Evolutionary conservation across 2,113 vertebrate species (phyloP).

Genomic region (Fulica atra): DNA sequence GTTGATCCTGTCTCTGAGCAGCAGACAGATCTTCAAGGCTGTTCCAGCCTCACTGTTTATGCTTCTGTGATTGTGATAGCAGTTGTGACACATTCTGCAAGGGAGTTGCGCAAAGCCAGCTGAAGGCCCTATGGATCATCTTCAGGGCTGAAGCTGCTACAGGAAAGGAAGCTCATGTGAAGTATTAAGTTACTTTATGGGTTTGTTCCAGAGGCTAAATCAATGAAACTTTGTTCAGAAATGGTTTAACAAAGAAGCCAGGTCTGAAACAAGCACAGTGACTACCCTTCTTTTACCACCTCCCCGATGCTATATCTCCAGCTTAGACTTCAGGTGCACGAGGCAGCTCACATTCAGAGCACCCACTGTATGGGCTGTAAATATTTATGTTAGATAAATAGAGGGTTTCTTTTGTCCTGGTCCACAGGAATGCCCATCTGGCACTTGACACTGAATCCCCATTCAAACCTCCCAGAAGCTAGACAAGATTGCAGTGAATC

Average conservation of each 20-base stretch:
- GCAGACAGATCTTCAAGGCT: conserved; percentile 27
- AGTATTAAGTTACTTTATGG: neutral
- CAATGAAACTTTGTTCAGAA: neutral
- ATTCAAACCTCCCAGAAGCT: neutral
- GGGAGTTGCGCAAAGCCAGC: neutral
- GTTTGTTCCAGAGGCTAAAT: neutral
- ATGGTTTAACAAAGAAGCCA: neutral
- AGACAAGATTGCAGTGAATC: neutral
- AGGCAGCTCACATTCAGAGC: neutral
- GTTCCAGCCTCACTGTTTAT: conserved; percentile 26
- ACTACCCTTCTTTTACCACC: neutral
- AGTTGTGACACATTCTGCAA: conserved; percentile 27
- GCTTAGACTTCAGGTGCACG: neutral
- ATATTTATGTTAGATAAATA: neutral
- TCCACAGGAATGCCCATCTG: neutral
- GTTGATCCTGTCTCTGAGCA: conserved; percentile 37
- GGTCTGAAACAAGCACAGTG: neutral
- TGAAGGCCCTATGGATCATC: conserved; percentile 41
- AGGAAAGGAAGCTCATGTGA: neutral
- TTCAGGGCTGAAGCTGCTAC: conserved; percentile 24
- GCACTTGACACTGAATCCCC: neutral
- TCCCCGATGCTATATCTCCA: neutral
- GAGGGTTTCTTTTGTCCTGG: neutral
- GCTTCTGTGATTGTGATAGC: conserved; percentile 27
- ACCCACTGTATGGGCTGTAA: neutral